Evolutionary conservation across 2,797 vertebrate genomes (phyloP), one percentile per base, ranked within the genome.

Genomic region (Melanotaenia trifasciata): DNA sequence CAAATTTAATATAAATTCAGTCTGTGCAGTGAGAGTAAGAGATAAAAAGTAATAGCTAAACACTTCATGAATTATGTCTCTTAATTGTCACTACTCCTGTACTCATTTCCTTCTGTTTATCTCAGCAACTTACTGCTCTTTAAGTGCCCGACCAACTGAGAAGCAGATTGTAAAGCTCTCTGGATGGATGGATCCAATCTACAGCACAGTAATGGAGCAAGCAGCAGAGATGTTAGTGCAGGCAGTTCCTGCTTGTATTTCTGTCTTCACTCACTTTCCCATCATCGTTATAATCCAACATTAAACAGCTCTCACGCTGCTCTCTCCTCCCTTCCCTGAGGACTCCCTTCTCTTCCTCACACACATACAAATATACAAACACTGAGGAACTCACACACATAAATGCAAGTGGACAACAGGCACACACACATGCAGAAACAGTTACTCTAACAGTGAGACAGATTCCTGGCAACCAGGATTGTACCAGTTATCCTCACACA

Each of bases 291-390:
- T 84, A 82, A 87, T 90, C 84, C 83, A 79, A 86, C 84, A 78
- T 84, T 86, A 89, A 90, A 91, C 89, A 89, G 72, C 88, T 87
- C 91, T 92, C 91, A 91, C 56, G 79, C 81, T 90, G 83, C 73
- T 75, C 51, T 53, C 67, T 78, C 51, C 54, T 56, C 47, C 67
- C 40, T 38, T 86, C 86, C 87, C 92, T 4, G 50, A 81, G 82
- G 90, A 84, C 68, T 60, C 64, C 74, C 16, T 54, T 28, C 35
- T 82, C 63, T 58, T 72, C 70, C 71, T 68, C 59, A 54, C 54
- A 70, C 61, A 67, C 65, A 80, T 62, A 71, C 64, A 71, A 4
- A 71, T 36, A 40, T 24, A 74, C 72, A 72, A 35, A 62, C 59
- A 33, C 47, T 45, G 30, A 61, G 36, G 51, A 14, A 47, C 43